Evolutionary conservation across 2,113 vertebrate species (phyloP).

Genomic region (Tautogolabrus adspersus): DNA sequence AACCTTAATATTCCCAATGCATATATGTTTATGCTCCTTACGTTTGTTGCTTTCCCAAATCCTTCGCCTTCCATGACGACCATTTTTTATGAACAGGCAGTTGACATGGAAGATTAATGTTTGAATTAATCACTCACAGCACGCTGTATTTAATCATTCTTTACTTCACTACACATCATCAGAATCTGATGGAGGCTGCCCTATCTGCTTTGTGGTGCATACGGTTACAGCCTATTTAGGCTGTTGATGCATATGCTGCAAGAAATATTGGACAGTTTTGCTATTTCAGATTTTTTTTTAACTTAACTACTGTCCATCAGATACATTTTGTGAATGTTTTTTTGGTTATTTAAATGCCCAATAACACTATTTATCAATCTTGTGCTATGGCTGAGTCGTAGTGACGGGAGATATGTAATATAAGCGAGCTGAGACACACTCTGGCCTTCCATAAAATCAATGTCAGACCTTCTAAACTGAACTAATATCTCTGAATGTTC

Average conservation of each 20-base stretch:
- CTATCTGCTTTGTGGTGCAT: slow-evolving; percentile 16
- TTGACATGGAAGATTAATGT: slow-evolving; percentile 73
- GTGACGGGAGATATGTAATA: neutral
- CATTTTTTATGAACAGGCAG: slow-evolving; percentile 72
- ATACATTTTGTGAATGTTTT: neutral
- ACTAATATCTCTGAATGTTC: too few species aligned
- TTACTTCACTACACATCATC: slow-evolving; percentile 37
- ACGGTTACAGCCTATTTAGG: slow-evolving; percentile 25
- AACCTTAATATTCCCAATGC: neutral
- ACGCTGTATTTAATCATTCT: slow-evolving; percentile 64
- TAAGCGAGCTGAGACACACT: neutral
- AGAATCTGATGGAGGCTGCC: slow-evolving; percentile 32
- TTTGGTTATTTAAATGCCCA: neutral
- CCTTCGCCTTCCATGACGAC: slow-evolving; percentile 8
- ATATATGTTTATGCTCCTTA: neutral
- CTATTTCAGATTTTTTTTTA: neutral
- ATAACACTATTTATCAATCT: neutral
- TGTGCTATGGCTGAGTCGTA: neutral
- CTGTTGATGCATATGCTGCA: neutral
- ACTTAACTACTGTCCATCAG: neutral
- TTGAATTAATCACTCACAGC: slow-evolving; percentile 62
- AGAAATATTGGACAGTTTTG: neutral
- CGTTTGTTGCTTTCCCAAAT: neutral
- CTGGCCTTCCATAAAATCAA: neutral
- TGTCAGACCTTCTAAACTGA: too few species aligned